Base-by-base conservation (phyloP, 2,888 invertebrate genomes). In the Caenorhabditis becei region DNA sequence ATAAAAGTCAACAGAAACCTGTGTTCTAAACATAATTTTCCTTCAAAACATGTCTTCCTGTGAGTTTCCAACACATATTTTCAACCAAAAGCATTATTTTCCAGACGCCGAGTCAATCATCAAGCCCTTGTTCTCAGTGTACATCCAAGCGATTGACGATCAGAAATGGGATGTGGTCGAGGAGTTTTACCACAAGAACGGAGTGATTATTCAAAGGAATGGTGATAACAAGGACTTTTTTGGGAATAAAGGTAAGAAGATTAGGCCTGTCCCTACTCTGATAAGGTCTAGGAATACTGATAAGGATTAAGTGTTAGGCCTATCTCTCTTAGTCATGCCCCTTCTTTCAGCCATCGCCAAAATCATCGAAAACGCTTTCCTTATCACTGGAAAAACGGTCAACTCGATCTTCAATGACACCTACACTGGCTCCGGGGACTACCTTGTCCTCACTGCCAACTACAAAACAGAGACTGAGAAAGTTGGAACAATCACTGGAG, bases 101-200 rank as follows among this genome's bases (percentile, higher is more conserved):
- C 44, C 58, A 69, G 69, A 69, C 28, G 69, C 49, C 35, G 58
- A 61, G 51, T 24, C 65, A 0, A 51, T 49, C 20, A 51, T 74
- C 11, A 51, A 47, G 11, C 74, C 74, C 1, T 35, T 51, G 26
- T 65, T 74, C 41, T 49, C 54, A 35, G 44, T 26, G 11, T 74
- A 65, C 41, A 14, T 49, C 16, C 44, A 65, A 20, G 47, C 74
- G 0, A 51, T 74, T n/a, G 63, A 65, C n/a, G 26, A 59, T 18
- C 8, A 11, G 7, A 63, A 74, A 16, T 58, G 58, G 65, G 65
- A 56, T 18, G 20, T 32, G 3, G 65, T 65, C 1, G 26, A 51
- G 35, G 61, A 44, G 7, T 80, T 54, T 53, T 80, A 80, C 24
- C 80, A 80, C 56, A 70, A 70, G 35, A 77, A 80, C 28, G 71